phyloP scores from a whole-genome alignment of 2,797 vertebrate genomes.

The Gambusia yucatana region DNA sequence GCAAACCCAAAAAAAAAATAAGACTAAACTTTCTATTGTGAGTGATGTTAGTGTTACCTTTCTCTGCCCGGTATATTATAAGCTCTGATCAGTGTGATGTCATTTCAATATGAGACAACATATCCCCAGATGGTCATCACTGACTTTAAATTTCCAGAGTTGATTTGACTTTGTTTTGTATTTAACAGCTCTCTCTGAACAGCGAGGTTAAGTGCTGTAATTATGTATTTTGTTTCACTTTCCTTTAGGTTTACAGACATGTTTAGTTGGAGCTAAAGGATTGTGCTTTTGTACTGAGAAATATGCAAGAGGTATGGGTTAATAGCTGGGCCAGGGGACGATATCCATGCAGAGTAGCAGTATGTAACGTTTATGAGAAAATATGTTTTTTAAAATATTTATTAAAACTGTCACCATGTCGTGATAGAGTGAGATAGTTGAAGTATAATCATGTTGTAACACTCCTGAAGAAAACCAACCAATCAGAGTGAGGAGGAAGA shows the following conservation, averaged over 20 bases:
- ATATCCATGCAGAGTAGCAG: background rate
- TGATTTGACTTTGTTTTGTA: conserved; percentile 21
- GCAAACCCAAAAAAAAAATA: conserved; percentile 8
- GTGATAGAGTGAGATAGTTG: too few species aligned
- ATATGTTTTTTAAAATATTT: too few species aligned
- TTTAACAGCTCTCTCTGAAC: conserved; percentile 25
- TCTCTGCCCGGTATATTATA: conserved; percentile 7
- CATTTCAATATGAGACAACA: conserved; percentile 22
- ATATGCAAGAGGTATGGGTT: background rate
- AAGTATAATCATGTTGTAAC: too few species aligned
- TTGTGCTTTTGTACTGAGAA: background rate
- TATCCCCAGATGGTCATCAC: conserved; percentile 23
- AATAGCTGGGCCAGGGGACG: background rate
- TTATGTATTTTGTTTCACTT: conserved; percentile 19
- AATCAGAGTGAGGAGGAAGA: too few species aligned
- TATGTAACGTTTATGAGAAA: too few species aligned
- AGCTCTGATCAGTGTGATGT: conserved; percentile 7
- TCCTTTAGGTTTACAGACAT: conserved; percentile 10
- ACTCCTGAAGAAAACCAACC: too few species aligned
- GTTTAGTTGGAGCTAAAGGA: conserved; percentile 2
- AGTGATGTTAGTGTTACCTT: background rate
- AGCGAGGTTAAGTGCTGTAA: conserved; percentile 13
- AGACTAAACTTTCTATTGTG: background rate
- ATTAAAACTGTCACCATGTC: too few species aligned
- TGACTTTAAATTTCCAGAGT: conserved; percentile 10